Conservation (phyloP, 1,140 invertebrate genomes). For the Drosophila burlai region DNA sequence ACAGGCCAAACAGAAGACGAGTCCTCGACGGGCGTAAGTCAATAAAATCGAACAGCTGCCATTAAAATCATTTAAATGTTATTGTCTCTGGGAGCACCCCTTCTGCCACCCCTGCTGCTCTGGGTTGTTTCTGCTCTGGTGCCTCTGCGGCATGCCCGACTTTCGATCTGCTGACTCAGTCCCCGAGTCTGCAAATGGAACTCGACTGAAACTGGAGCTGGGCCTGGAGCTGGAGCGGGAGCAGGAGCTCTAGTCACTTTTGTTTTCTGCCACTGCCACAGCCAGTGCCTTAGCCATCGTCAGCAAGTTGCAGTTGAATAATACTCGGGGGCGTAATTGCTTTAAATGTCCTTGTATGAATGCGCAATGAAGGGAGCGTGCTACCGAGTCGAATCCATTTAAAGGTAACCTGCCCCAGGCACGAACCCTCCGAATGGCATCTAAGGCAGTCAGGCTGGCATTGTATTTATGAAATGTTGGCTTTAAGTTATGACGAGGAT, state of each 20-base stretch:
- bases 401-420: slow-evolving; percentile 47
- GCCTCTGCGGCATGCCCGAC: slow-evolving; percentile 66
- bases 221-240: slow-evolving; percentile 11
- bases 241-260: slow-evolving; percentile 59
- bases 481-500: slow-evolving; percentile 27
- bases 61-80: slow-evolving; percentile 84
- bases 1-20: slow-evolving; percentile 27
- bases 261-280: slow-evolving; percentile 55
- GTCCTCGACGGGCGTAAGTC: slow-evolving; percentile 56
- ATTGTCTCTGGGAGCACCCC: slow-evolving; percentile 66
- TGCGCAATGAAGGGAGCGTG: slow-evolving; percentile 55
- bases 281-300: slow-evolving; percentile 45
- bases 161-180: slow-evolving; percentile 71
- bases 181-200: slow-evolving; percentile 2
- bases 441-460: neutral
- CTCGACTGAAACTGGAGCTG: slow-evolving; percentile 12
- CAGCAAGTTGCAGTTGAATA: slow-evolving; percentile 82
- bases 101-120: slow-evolving; percentile 23
- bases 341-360: slow-evolving; percentile 83
- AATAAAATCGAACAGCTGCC: slow-evolving; percentile 84
- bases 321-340: slow-evolving; percentile 79
- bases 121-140: slow-evolving; percentile 77
- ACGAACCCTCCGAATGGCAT: slow-evolving; percentile 23
- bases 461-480: slow-evolving; percentile 1
- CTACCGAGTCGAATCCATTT: slow-evolving; percentile 46